phyloP scores from a whole-genome alignment of 2,113 vertebrate genomes.

The Hucho hucho region DNA sequence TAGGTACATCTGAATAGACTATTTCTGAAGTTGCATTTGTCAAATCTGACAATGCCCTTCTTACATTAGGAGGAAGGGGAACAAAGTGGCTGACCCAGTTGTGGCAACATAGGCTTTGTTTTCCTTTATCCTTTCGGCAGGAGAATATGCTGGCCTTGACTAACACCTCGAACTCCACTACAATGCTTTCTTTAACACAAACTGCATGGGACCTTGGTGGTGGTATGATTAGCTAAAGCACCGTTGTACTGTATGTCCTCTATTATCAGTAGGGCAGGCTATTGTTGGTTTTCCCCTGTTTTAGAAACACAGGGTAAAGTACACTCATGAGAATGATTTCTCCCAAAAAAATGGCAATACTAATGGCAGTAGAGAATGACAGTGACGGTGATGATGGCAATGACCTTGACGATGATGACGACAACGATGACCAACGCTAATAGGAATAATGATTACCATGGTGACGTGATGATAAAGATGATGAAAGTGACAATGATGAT shows the following conservation, averaged over 20 bases:
- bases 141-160: conserved; percentile 50
- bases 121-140: conserved; percentile 44
- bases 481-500: too few species aligned
- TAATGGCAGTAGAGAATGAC: conserved; percentile 11
- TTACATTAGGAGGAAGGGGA: conserved; percentile 25
- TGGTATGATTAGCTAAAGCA: too few species aligned
- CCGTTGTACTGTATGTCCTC: too few species aligned
- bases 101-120: conserved; percentile 31
- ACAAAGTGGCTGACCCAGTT: conserved; percentile 51
- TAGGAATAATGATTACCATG: neutral
- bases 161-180: conserved; percentile 27
- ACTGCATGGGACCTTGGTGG: too few species aligned
- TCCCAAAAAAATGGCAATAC: too few species aligned
- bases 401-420: conserved; percentile 22
- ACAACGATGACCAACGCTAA: neutral
- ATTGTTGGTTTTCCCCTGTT: too few species aligned
- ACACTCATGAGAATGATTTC: too few species aligned
- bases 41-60: conserved; percentile 9
- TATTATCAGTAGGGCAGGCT: too few species aligned
- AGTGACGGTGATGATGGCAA: conserved; percentile 10
- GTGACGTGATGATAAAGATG: neutral
- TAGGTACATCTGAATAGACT: conserved; percentile 14
- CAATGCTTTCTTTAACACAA: conserved; percentile 30
- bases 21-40: conserved; percentile 42
- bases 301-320: too few species aligned